These are phyloP conservation scores for Melanerpes aurifrons DNA, from an alignment of 2,113 vertebrate genomes.

Conservation along the genomic window DNA sequence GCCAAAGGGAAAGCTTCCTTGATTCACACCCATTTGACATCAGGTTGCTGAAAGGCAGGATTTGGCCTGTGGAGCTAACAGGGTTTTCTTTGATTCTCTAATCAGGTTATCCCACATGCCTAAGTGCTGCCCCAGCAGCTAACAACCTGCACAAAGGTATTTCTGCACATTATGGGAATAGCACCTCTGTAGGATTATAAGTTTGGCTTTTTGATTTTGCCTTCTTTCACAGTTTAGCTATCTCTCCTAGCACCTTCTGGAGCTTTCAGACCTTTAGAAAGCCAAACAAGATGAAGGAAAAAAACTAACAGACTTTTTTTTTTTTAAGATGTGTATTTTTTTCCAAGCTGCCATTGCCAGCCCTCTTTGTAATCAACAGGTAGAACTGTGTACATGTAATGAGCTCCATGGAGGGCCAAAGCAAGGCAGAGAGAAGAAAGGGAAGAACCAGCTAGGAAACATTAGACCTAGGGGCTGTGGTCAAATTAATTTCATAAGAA, in stretches of 20 bases:
- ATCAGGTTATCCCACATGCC: conserved; percentile 60
- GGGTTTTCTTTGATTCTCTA: conserved; percentile 53
- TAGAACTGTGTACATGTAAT: not conserved
- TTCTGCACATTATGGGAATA: conserved; percentile 25
- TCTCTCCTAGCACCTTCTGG: conserved; percentile 62
- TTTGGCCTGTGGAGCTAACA: conserved; percentile 45
- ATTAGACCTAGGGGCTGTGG: not conserved
- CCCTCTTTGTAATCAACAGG: not conserved
- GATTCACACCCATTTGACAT: conserved; percentile 57
- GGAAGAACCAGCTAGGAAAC: not conserved
- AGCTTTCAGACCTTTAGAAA: conserved; percentile 69
- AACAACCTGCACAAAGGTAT: conserved; percentile 56
- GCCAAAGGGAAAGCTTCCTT: conserved; percentile 52
- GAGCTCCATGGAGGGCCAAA: not conserved
- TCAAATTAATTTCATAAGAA: not conserved
- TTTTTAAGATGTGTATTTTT: not conserved
- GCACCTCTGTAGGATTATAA: conserved; percentile 45
- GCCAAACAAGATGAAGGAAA: conserved; percentile 1
- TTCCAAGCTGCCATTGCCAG: not conserved
- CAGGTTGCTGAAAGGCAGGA: conserved; percentile 46
- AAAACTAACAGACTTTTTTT: not conserved
- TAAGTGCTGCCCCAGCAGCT: conserved; percentile 45
- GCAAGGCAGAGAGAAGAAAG: not conserved
- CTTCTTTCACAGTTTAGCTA: conserved; percentile 66
- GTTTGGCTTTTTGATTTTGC: conserved; percentile 66